Evolutionary conservation across 2,113 vertebrate species (phyloP).

Genomic region (Garra rufa): DNA sequence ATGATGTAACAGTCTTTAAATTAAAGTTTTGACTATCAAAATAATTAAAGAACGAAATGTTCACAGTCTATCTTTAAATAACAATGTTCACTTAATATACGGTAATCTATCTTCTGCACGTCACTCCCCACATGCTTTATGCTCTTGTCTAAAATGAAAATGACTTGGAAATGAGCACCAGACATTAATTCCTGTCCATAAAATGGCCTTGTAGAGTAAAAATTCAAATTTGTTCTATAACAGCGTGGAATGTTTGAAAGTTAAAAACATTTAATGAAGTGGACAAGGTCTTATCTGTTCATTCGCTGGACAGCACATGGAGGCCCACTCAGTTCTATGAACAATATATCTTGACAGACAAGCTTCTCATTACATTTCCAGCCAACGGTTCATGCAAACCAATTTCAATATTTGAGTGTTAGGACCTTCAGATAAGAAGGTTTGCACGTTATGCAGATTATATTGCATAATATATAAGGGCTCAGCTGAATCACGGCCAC

Average conservation of each 20-base stretch:
- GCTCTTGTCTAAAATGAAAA: conserved; percentile 3
- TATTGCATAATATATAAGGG: conserved; percentile 18
- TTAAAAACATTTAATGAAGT: conserved; percentile 17
- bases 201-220: neutral
- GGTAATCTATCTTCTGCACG: neutral
- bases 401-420: conserved; percentile 26
- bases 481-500: neutral
- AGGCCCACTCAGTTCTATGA: neutral
- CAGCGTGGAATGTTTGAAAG: neutral
- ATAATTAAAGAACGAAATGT: neutral
- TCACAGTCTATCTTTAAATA: neutral
- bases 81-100: neutral
- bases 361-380: conserved; percentile 10
- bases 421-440: conserved; percentile 15
- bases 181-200: neutral
- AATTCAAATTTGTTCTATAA: neutral
- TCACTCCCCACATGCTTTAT: neutral
- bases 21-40: neutral
- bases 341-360: conserved; percentile 6
- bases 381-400: neutral
- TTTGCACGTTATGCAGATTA: conserved; percentile 25
- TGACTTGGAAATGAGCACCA: conserved; percentile 11
- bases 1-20: neutral
- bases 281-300: conserved; percentile 10
- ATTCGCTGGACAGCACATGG: neutral